phyloP scores from a whole-genome alignment of 2,888 invertebrate genomes.

The Hypolimnas misippus region DNA sequence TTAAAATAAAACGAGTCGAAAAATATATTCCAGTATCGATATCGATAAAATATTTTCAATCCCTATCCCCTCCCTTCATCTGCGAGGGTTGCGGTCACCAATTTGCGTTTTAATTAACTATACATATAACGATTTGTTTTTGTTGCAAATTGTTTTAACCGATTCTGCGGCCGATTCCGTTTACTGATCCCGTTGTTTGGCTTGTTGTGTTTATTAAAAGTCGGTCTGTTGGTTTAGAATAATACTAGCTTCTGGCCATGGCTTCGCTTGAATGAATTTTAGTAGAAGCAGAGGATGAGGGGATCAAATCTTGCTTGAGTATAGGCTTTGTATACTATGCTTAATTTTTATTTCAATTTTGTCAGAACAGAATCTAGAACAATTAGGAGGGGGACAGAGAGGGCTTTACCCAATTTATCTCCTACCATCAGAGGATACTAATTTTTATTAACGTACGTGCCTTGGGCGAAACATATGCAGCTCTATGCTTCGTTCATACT shows the following conservation, averaged over 20 bases:
- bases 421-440: too few relatives aligned
- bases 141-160: conserved; percentile 71
- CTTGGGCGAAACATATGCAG: too few relatives aligned
- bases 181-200: conserved; percentile 25
- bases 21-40: neutral
- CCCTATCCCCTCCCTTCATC: conserved; percentile 48
- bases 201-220: conserved; percentile 28
- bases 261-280: neutral
- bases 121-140: conserved; percentile 72
- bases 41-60: neutral
- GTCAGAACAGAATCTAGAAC: too few relatives aligned
- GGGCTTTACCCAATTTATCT: too few relatives aligned
- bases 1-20: neutral
- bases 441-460: too few relatives aligned
- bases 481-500: too few relatives aligned
- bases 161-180: conserved; percentile 46
- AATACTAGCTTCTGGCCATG: neutral
- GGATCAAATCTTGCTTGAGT: too few relatives aligned
- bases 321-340: too few relatives aligned
- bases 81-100: conserved; percentile 64
- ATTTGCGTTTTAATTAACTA: conserved; percentile 81
- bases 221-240: neutral
- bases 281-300: too few relatives aligned
- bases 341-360: too few relatives aligned
- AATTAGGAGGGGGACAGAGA: too few relatives aligned